A percentile compares a stretch with the other conserved stretches of the same genome.
These are phyloP conservation scores for Diorhabda carinulata DNA, from an alignment of 1,140 invertebrate genomes.

Conservation along the genomic window DNA sequence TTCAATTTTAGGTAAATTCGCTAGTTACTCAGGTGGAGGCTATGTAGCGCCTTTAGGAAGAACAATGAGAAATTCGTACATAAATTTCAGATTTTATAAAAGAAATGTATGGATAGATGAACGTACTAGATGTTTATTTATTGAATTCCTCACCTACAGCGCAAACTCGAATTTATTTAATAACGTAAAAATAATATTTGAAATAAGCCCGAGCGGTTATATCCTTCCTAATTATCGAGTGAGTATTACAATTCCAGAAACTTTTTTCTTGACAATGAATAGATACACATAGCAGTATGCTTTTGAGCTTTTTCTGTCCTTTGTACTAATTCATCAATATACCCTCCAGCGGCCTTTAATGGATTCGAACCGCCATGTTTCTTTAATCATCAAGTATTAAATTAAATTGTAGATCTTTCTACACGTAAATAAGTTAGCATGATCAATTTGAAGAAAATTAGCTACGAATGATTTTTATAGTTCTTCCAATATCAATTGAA, in stretches of 20 bases:
- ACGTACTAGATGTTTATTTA: conserved; percentile 27
- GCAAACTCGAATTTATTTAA: conserved; percentile 34
- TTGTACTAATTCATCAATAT: too few relatives aligned
- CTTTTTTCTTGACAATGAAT: too few relatives aligned
- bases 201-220: conserved; percentile 29
- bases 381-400: too few relatives aligned
- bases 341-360: too few relatives aligned
- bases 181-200: conserved; percentile 25
- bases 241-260: not conserved
- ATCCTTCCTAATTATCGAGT: not conserved
- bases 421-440: too few relatives aligned
- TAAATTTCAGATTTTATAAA: conserved; percentile 30
- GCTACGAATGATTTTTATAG: too few relatives aligned
- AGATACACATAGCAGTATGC: too few relatives aligned
- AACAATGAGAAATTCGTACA: conserved; percentile 29
- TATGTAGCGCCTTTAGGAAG: conserved; percentile 33
- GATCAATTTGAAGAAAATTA: too few relatives aligned
- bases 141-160: conserved; percentile 34
- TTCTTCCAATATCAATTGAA: too few relatives aligned
- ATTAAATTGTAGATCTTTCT: too few relatives aligned
- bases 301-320: too few relatives aligned
- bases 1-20: conserved; percentile 27
- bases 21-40: conserved; percentile 29
- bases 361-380: too few relatives aligned
- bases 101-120: conserved; percentile 32